Percentiles rank a stretch among this genome's conserved stretches.
Evolutionary conservation across 37 sponge, comb jelly and placozoan genomes (phyloP).

Genomic region (Petrosia ficiformis): DNA sequence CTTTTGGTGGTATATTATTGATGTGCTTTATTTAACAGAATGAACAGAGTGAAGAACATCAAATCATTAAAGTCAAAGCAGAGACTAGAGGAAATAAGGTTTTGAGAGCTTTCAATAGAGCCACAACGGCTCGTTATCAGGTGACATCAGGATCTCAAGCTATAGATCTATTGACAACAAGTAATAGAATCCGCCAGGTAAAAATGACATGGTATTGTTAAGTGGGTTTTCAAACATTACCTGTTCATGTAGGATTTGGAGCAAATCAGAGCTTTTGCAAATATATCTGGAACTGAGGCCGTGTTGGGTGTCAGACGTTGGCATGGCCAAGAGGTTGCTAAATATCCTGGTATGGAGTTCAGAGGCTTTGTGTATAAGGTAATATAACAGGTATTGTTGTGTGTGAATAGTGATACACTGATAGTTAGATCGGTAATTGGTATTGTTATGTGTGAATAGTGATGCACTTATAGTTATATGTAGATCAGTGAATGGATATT

Average conservation of each 20-base stretch:
- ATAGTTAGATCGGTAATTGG: no score
- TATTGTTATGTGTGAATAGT: no score
- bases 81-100: conserved; percentile 54
- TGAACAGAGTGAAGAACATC: not conserved
- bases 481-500: no score
- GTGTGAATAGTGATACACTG: no score
- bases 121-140: conserved; percentile 9
- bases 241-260: conserved; percentile 45
- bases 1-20: no score
- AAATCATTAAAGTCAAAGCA: conserved; percentile 27
- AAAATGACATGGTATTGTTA: no score
- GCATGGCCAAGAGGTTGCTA: conserved; percentile 18
- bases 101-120: conserved; percentile 47
- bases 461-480: no score
- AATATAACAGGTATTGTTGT: not conserved
- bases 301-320: conserved; percentile 37
- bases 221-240: no score
- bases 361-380: conserved; percentile 73
- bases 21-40: not conserved
- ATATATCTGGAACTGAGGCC: conserved; percentile 33
- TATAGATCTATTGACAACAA: conserved; percentile 28
- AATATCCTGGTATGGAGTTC: conserved; percentile 60
- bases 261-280: conserved; percentile 25
- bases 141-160: conserved; percentile 53
- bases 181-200: conserved; percentile 27